Evolutionary conservation across 2,113 vertebrate species (phyloP).

Genomic region (Pica pica): DNA sequence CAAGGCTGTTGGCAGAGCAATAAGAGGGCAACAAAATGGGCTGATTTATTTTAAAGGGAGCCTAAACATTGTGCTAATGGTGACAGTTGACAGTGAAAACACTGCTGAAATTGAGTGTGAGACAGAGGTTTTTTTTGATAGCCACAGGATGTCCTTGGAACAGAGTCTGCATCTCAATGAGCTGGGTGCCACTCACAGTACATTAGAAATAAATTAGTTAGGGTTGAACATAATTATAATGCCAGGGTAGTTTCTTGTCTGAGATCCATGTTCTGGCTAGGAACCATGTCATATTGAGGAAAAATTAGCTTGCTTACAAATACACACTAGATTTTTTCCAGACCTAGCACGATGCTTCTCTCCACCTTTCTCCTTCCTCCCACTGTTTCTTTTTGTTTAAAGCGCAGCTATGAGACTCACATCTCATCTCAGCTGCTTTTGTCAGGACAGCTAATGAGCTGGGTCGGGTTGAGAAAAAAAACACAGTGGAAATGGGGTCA

Average conservation of each 20-base stretch:
- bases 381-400: conserved; percentile 35
- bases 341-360: background rate
- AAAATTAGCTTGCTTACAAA: conserved; percentile 35
- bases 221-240: background rate
- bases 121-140: background rate
- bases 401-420: background rate
- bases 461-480: conserved; percentile 8
- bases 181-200: background rate
- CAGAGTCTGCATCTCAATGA: conserved; percentile 34
- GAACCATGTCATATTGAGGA: background rate
- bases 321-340: conserved; percentile 13
- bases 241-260: background rate
- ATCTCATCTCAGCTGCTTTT: conserved; percentile 24
- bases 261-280: background rate
- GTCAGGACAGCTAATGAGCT: conserved; percentile 54
- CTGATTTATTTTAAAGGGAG: background rate
- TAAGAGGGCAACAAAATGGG: background rate
- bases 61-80: background rate
- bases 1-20: background rate
- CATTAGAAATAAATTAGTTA: conserved; percentile 40
- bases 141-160: conserved; percentile 45
- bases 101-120: background rate
- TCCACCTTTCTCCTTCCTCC: conserved; percentile 1
- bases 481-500: conserved; percentile 44
- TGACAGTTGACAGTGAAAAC: conserved; percentile 5